Conservation (phyloP, 2,797 vertebrate species). For the Lacerta agilis region DNA sequence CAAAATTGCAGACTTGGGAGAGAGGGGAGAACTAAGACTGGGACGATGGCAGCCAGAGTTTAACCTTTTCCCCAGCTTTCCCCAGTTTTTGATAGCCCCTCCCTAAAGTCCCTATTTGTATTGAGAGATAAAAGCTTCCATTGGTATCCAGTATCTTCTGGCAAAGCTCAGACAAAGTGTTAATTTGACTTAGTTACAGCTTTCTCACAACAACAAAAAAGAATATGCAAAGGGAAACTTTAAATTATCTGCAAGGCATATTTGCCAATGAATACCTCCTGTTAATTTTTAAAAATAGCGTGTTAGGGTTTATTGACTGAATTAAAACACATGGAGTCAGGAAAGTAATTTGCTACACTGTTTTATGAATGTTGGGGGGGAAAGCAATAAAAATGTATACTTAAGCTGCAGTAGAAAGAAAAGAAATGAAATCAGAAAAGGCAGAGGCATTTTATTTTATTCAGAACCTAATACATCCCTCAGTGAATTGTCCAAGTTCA, state of each 20-base stretch:
- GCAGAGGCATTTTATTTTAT: conserved; percentile 13
- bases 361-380: not conserved
- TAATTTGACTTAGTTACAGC: not conserved
- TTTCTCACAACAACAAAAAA: not conserved
- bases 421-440: conserved; percentile 1
- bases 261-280: not conserved
- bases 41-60: not conserved
- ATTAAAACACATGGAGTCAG: not conserved
- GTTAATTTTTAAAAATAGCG: not conserved
- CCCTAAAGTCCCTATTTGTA: not conserved
- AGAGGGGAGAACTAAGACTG: not conserved
- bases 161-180: not conserved
- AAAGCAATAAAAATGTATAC: not conserved
- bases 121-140: not conserved
- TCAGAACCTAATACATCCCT: conserved; percentile 15
- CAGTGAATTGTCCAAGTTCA: conserved; percentile 19
- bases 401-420: not conserved
- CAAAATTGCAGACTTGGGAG: not conserved
- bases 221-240: not conserved
- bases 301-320: not conserved
- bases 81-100: not conserved
- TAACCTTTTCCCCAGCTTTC: not conserved
- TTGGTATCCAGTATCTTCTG: not conserved
- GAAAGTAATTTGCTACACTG: not conserved
- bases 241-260: not conserved